These are phyloP conservation scores for Tetragnatha montana DNA, from an alignment of 2,888 invertebrate species.

Conservation along the genomic window DNA sequence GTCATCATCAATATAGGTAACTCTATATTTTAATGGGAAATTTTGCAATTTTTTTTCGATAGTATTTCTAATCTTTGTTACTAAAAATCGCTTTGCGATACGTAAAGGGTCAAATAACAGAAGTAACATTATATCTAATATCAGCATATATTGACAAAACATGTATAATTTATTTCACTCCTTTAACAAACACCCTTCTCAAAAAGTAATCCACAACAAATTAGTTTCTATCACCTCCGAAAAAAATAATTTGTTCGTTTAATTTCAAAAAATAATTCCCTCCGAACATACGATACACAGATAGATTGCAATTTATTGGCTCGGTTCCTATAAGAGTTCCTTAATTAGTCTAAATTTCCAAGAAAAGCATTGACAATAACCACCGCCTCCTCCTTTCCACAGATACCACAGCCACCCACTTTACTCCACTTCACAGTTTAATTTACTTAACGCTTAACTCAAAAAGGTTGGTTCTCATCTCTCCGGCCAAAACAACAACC, in stretches of 20 bases:
- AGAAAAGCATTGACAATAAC: neutral
- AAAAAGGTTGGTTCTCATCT: slow-evolving; percentile 3
- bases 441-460: neutral
- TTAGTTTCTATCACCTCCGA: slow-evolving; percentile 23
- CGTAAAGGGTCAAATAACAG: no score
- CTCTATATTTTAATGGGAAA: no score
- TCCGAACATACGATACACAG: neutral
- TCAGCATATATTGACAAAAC: no score
- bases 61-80: no score
- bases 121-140: no score
- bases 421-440: neutral
- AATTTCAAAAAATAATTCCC: slow-evolving; percentile 24
- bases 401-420: neutral
- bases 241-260: slow-evolving; percentile 29
- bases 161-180: no score
- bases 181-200: neutral
- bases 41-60: no score
- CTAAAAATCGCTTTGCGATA: no score
- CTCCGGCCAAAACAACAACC: no score
- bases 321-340: slow-evolving; percentile 1
- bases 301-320: slow-evolving; percentile 41
- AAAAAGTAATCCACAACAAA: slow-evolving; percentile 27
- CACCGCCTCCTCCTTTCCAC: no score
- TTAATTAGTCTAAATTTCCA: slow-evolving; percentile 34
- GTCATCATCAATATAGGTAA: no score